Percentiles rank a stretch among this genome's conserved stretches.
Evolutionary conservation across 1,140 invertebrate species (phyloP).

Genomic region (Brachionus plicatilis): DNA sequence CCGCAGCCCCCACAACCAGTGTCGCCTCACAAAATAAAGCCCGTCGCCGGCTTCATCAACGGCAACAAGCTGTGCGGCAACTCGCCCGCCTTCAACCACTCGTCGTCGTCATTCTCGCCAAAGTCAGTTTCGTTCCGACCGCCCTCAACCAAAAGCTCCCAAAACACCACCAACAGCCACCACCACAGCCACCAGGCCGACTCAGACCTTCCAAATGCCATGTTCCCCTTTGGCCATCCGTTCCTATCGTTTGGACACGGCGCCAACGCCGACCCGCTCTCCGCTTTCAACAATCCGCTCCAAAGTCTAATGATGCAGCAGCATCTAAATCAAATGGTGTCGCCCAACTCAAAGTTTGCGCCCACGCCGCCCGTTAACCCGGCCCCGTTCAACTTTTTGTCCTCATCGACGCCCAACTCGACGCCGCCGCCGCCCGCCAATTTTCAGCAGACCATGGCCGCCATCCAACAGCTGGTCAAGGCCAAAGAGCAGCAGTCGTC

Average conservation of each 20-base stretch:
- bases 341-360: not conserved
- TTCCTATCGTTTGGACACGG: not conserved
- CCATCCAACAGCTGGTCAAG: not conserved
- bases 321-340: not conserved
- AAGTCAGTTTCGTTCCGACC: slow-evolving; percentile 9
- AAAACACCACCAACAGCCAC: not conserved
- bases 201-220: not conserved
- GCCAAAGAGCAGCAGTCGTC: not conserved
- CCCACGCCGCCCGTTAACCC: not conserved
- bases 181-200: not conserved
- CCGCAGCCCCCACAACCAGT: not conserved
- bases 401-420: not conserved
- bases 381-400: not conserved
- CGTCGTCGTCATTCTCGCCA: not conserved
- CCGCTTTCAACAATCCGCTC: not conserved
- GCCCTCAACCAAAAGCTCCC: not conserved
- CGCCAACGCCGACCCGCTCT: not conserved
- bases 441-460: slow-evolving; percentile 6
- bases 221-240: not conserved
- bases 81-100: not conserved
- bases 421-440: not conserved
- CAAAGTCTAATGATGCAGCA: slow-evolving; percentile 1
- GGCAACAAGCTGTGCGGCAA: not conserved
- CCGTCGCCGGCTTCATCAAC: not conserved
- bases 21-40: slow-evolving; percentile 14